Evolutionary conservation across 2,113 vertebrate genomes (phyloP).

Genomic region (Oncorhynchus mykiss): DNA sequence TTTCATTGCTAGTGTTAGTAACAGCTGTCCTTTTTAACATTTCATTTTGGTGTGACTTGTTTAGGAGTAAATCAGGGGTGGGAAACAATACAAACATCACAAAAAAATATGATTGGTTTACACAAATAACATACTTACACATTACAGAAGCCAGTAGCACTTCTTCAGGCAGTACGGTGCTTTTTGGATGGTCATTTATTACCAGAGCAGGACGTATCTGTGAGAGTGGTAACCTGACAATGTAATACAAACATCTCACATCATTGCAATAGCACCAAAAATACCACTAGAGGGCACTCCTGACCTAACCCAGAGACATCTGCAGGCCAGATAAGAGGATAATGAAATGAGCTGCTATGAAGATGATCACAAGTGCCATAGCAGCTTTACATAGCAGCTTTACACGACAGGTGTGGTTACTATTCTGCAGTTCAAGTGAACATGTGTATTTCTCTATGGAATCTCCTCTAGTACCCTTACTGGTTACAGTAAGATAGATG

Average conservation of each 20-base stretch:
- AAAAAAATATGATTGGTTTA: too few relatives aligned
- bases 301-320: conserved; percentile 13
- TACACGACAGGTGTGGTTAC: conserved; percentile 10
- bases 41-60: neutral
- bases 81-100: too few relatives aligned
- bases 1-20: neutral
- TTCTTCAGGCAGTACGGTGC: neutral
- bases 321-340: neutral
- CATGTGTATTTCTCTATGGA: neutral
- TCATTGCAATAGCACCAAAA: neutral
- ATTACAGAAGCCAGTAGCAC: too few relatives aligned
- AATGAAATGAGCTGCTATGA: conserved; percentile 21
- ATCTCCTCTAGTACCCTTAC: too few relatives aligned
- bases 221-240: neutral
- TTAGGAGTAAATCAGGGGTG: neutral
- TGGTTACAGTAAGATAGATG: too few relatives aligned
- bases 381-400: conserved; percentile 21
- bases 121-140: too few relatives aligned
- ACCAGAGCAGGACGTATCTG: too few relatives aligned
- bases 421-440: neutral
- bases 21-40: neutral
- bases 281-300: conserved; percentile 56
- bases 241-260: neutral
- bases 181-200: too few relatives aligned
- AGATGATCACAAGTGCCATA: conserved; percentile 31